Conservation (phyloP, 2,113 vertebrate species). For the Potamarius usumacintae region DNA sequence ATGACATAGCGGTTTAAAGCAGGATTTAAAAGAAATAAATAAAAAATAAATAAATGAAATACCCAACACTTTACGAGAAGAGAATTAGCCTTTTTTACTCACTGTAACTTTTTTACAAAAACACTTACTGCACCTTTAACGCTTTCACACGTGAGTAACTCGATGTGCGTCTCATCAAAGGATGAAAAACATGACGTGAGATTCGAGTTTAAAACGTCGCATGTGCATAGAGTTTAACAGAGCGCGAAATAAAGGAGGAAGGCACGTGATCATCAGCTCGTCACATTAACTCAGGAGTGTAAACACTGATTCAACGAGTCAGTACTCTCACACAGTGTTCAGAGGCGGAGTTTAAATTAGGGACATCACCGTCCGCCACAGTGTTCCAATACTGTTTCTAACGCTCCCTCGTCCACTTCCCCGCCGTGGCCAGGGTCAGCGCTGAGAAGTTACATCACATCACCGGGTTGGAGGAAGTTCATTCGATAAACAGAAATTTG, state of each 20-base stretch:
- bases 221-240: background rate
- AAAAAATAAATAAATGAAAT: too few relatives aligned
- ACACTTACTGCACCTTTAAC: slow-evolving; percentile 1
- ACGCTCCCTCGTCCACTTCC: background rate
- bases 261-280: background rate
- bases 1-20: background rate
- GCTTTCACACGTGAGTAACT: background rate
- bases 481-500: background rate
- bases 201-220: background rate
- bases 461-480: background rate
- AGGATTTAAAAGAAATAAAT: background rate
- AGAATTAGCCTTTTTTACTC: background rate
- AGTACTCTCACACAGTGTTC: background rate
- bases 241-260: background rate
- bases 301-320: background rate
- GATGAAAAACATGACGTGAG: background rate
- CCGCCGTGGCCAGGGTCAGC: background rate
- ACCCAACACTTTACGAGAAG: background rate
- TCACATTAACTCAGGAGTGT: slow-evolving; percentile 6
- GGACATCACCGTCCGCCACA: background rate
- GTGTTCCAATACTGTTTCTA: background rate
- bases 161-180: background rate
- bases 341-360: background rate
- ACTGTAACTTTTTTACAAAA: background rate
- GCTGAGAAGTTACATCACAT: background rate